phyloP scores from a whole-genome alignment of 2,888 invertebrate genomes.

The Pandemis cinnamomeana region DNA sequence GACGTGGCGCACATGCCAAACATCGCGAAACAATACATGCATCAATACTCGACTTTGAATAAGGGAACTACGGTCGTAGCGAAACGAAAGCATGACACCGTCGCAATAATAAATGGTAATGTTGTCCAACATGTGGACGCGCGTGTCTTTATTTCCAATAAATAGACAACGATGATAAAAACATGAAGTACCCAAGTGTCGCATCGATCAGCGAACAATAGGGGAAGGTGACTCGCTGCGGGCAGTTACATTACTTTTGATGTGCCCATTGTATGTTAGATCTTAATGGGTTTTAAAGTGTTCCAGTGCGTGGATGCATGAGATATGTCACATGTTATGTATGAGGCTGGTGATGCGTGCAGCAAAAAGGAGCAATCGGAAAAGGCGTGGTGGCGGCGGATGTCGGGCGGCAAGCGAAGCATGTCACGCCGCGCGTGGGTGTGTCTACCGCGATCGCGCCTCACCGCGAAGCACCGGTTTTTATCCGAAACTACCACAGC shows the following conservation, averaged over 20 bases:
- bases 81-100: conserved; percentile 67
- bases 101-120: conserved; percentile 68
- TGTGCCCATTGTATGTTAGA: conserved; percentile 53
- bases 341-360: conserved; percentile 48
- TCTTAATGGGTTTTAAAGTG: conserved; percentile 54
- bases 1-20: conserved; percentile 79
- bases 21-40: conserved; percentile 75
- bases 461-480: conserved; percentile 48
- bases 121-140: conserved; percentile 67
- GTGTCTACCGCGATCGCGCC: conserved; percentile 48
- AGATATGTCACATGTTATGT: conserved; percentile 48
- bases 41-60: conserved; percentile 74
- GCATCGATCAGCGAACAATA: conserved; percentile 62
- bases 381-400: conserved; percentile 61
- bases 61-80: conserved; percentile 62
- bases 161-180: conserved; percentile 68
- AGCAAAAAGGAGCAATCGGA: conserved; percentile 60
- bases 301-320: conserved; percentile 50
- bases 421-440: conserved; percentile 53
- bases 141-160: conserved; percentile 69
- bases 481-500: conserved; percentile 39
- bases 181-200: conserved; percentile 60
- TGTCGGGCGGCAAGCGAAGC: conserved; percentile 57
- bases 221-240: conserved; percentile 62
- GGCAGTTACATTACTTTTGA: conserved; percentile 50